Evolutionary conservation across 2,888 invertebrate genomes (phyloP).

Genomic region (Limnephilus lunatus): DNA sequence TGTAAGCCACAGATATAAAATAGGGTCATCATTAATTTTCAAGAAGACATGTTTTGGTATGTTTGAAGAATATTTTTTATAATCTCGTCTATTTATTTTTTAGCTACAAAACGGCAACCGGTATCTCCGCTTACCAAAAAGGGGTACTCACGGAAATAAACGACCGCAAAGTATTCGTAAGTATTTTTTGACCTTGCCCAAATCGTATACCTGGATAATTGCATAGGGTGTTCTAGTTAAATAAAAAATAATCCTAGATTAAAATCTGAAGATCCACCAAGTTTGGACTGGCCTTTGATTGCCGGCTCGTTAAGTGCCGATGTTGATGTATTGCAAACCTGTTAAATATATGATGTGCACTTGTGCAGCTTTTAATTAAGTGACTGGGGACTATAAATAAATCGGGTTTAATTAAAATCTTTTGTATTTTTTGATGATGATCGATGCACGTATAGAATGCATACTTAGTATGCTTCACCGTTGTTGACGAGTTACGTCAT

Average conservation of each 20-base stretch:
- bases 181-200: slow-evolving; percentile 60
- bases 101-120: slow-evolving; percentile 79
- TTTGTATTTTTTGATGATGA: background rate
- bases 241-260: background rate
- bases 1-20: background rate
- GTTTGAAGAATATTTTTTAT: background rate
- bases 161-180: slow-evolving; percentile 69
- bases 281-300: background rate
- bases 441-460: background rate
- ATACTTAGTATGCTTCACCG: background rate
- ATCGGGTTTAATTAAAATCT: background rate
- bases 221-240: background rate
- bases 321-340: background rate
- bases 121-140: slow-evolving; percentile 76
- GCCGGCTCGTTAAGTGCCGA: background rate
- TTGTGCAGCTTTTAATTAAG: background rate
- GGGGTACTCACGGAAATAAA: slow-evolving; percentile 74
- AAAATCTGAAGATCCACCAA: background rate
- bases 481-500: background rate
- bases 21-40: background rate
- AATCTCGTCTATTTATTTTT: slow-evolving; percentile 63
- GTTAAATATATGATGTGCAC: background rate
- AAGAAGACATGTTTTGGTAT: background rate
- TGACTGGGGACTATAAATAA: background rate
- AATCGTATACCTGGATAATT: background rate